phyloP scores from a whole-genome alignment of 2,797 vertebrate species.

The Clarias platycephalus region DNA sequence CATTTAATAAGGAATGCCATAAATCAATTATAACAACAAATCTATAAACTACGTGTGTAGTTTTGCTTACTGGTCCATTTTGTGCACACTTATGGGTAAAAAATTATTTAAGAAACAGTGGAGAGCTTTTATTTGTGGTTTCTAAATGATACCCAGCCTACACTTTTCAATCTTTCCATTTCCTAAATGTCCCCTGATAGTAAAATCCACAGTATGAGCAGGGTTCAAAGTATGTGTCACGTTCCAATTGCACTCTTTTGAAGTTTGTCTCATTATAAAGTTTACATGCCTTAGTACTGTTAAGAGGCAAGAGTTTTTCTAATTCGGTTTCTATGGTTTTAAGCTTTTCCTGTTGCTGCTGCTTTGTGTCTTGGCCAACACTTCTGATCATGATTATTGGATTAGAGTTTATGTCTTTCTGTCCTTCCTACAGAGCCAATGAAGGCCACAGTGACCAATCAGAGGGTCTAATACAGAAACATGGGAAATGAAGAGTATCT shows the following conservation, averaged over 20 bases:
- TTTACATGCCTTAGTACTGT: background rate
- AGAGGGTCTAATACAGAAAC: background rate
- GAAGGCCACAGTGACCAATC: background rate
- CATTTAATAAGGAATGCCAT: too few species aligned
- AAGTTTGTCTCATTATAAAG: background rate
- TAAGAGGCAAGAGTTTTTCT: background rate
- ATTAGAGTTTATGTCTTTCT: background rate
- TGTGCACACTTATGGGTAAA: background rate
- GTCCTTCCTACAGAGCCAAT: background rate
- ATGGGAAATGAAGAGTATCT: background rate
- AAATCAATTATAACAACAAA: background rate
- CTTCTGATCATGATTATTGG: background rate
- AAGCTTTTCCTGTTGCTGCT: background rate
- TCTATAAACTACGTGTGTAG: background rate
- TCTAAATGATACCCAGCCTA: background rate
- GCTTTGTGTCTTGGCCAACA: background rate
- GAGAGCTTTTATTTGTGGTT: background rate
- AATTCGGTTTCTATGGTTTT: background rate
- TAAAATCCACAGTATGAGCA: background rate
- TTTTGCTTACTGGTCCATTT: background rate
- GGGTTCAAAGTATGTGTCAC: background rate
- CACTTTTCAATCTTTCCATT: background rate
- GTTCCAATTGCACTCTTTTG: too few species aligned
- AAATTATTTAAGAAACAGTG: background rate
- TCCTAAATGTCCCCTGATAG: background rate